phyloP scores from a whole-genome alignment of 2,113 vertebrate genomes.

The Coryphaenoides rupestris region DNA sequence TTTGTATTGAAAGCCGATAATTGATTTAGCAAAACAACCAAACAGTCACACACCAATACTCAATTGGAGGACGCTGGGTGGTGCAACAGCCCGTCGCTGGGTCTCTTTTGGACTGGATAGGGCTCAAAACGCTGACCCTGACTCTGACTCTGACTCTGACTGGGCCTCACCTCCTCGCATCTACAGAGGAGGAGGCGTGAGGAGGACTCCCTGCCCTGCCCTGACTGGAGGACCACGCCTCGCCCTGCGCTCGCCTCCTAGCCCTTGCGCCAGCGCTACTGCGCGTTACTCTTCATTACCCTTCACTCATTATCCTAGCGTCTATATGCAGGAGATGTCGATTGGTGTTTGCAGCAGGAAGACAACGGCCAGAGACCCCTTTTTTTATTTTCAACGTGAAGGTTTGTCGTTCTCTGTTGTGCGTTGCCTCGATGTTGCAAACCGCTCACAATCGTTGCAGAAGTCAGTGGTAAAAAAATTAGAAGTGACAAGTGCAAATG shows the following conservation, averaged over 20 bases:
- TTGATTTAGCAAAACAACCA: constrained; percentile 56
- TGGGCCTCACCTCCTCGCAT: constrained; percentile 38
- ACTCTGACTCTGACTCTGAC: too few species aligned
- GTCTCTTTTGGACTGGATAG: too few species aligned
- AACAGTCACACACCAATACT: constrained; percentile 60
- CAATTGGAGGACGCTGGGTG: constrained; percentile 28
- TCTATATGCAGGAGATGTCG: background rate
- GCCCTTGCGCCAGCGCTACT: constrained; percentile 49
- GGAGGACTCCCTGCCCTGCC: constrained; percentile 30
- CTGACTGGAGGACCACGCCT: too few species aligned
- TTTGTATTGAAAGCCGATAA: constrained; percentile 72
- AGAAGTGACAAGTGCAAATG: constrained; percentile 71
- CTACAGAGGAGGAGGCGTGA: constrained; percentile 21
- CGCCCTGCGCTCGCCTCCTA: constrained; percentile 45
- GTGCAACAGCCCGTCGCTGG: too few species aligned
- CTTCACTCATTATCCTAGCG: too few species aligned
- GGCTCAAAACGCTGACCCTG: too few species aligned
- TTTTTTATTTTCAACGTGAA: constrained; percentile 28
- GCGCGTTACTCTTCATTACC: constrained; percentile 34
- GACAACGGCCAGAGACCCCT: constrained; percentile 44
- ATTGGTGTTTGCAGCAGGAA: constrained; percentile 18
- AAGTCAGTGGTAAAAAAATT: constrained; percentile 59
- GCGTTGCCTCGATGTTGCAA: background rate
- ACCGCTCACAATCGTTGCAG: constrained; percentile 45
- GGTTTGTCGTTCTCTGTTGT: constrained; percentile 29